Evolutionary conservation across 1,140 invertebrate genomes (phyloP), one percentile per base, ranked within the genome.

Genomic region (Cotesia chilonis): DNA sequence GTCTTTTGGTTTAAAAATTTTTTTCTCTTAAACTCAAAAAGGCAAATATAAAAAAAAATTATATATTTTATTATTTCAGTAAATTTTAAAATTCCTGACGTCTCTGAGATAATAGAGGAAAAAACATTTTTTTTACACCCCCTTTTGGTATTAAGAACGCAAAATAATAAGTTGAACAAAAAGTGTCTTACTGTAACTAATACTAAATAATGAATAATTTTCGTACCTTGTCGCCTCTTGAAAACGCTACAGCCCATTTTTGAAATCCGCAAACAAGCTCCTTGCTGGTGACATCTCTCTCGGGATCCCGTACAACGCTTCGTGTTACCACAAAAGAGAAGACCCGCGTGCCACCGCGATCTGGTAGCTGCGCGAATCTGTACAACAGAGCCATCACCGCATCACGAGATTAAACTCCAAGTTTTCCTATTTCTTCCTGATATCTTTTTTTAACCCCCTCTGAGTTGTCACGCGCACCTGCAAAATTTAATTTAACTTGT

Each of bases 211-310:
- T 47, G 0, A 47, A 47, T 6, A 9, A 47, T 9, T 7, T 10
- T 70, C 83, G 78, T 71, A 90, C 90, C 81, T 93, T 92, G 79
- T 95, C 94, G 37, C 91, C 92, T 17, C 93, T 89, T 0, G 91
- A 92, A 83, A 96, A 95, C 2, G 93, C 93, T 66, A 96, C 92
- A n/a, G 93, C 93, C 94, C 94, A 96, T 86, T 91, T 89, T 79
- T 96, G 94, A 82, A 94, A 93, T 6, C 94, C 94, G 85, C 94
- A 95, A 36, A 91, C 90, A 82, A 96, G 93, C 81, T 96, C 94
- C 84, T 94, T 94, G 73, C 92, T 93, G 47, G 93, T 94, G 75
- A 94, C 92, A 85, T 94, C 93, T 61, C 93, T 90, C 83, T 94
- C 92, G 7, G 93, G 89, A 85, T 95, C 93, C 38, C 93, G 86